Evolutionary conservation across 2,113 vertebrate species (phyloP).

Genomic region (Microcebus jonahi): DNA sequence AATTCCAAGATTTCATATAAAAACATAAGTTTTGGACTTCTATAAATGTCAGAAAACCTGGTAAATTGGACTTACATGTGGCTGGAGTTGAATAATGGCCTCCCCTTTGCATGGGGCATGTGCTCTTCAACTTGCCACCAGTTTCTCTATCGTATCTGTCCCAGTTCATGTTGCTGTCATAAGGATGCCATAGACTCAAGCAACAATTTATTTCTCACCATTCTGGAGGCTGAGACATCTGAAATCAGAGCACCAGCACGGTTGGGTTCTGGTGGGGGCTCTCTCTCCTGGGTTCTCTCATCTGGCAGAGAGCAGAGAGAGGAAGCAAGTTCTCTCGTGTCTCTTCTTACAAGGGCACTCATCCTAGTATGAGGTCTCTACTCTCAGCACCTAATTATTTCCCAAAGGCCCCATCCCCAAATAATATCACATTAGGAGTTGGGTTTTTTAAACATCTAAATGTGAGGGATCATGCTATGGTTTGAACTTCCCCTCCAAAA

Average conservation of each 20-base stretch:
- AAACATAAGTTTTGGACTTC: not conserved
- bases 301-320: not conserved
- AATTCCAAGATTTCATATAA: not conserved
- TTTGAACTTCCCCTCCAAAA: not conserved
- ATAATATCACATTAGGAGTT: not conserved
- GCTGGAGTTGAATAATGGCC: not conserved
- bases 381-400: not conserved
- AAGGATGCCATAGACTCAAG: not conserved
- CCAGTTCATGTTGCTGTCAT: too few relatives aligned
- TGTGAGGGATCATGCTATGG: not conserved
- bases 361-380: not conserved
- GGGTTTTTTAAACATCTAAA: not conserved
- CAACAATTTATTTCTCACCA: not conserved
- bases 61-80: not conserved
- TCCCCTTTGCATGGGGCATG: not conserved
- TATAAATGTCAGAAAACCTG: not conserved
- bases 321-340: not conserved
- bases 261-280: not conserved
- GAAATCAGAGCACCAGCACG: not conserved
- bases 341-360: not conserved
- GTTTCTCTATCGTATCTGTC: not conserved
- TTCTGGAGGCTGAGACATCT: not conserved
- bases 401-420: not conserved
- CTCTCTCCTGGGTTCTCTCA: not conserved
- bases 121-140: not conserved